These are phyloP conservation scores for Matsumurasca onukii DNA, from an alignment of 1,140 invertebrate genomes.

Conservation along the genomic window DNA sequence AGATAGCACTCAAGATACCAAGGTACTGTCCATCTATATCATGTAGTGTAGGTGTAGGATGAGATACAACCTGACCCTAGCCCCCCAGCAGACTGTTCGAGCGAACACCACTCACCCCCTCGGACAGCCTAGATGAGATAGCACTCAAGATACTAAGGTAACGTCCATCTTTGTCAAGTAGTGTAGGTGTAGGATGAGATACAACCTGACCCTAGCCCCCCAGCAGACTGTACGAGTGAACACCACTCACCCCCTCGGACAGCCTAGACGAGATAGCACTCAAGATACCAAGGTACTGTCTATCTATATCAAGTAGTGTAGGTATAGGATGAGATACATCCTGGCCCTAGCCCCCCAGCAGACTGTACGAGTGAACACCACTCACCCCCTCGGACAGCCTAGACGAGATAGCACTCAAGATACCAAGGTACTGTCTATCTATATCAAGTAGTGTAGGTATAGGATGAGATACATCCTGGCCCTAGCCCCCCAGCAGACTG, in stretches of 20 bases:
- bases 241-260: slow-evolving; percentile 81
- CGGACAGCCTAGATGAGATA: slow-evolving; percentile 87
- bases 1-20: slow-evolving; percentile 88
- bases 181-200: not conserved
- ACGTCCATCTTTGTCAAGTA: not conserved
- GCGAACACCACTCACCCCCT: slow-evolving; percentile 76
- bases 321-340: slow-evolving; percentile 42
- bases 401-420: slow-evolving; percentile 88
- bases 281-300: slow-evolving; percentile 92
- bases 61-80: slow-evolving; percentile 56
- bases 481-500: no score
- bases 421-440: no score
- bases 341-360: slow-evolving; percentile 69
- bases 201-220: slow-evolving; percentile 63
- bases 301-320: no score
- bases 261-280: slow-evolving; percentile 88
- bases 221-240: slow-evolving; percentile 78
- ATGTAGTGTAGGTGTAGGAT: not conserved
- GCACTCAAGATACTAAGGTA: slow-evolving; percentile 90
- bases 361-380: slow-evolving; percentile 79
- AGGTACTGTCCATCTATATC: slow-evolving; percentile 54
- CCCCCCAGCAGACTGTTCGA: slow-evolving; percentile 80
- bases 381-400: slow-evolving; percentile 82
- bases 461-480: no score
- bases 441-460: no score